Percentiles rank a stretch among this genome's conserved stretches.
Evolutionary conservation across 2,113 vertebrate species (phyloP).

Genomic region (Rousettus leschenaultii): DNA sequence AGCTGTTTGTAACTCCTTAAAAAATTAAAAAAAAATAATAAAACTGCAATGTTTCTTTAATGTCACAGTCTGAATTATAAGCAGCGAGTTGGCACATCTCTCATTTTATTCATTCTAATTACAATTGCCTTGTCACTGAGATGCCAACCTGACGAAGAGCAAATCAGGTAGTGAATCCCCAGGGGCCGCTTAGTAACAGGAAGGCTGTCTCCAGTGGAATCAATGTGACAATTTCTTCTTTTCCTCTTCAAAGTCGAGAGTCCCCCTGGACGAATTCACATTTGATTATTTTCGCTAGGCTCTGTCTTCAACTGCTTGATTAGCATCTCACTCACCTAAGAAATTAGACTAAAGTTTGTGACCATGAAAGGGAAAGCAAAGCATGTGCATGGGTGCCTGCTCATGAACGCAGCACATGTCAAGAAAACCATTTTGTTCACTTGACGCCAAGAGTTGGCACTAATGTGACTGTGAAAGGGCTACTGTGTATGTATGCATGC

Average conservation of each 20-base stretch:
- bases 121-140: slow-evolving; percentile 85
- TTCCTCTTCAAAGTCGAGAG: slow-evolving; percentile 80
- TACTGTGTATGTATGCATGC: background rate
- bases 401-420: background rate
- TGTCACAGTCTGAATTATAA: slow-evolving; percentile 78
- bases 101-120: slow-evolving; percentile 86
- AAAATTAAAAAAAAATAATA: slow-evolving; percentile 69
- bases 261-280: slow-evolving; percentile 84
- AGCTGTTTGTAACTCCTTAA: slow-evolving; percentile 71
- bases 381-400: background rate
- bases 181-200: slow-evolving; percentile 78
- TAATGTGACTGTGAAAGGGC: background rate
- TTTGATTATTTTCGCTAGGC: slow-evolving; percentile 84
- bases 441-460: background rate
- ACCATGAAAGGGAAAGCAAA: slow-evolving; percentile 13
- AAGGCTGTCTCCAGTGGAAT: slow-evolving; percentile 83
- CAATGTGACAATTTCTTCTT: slow-evolving; percentile 85
- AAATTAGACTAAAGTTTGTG: slow-evolving; percentile 82
- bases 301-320: slow-evolving; percentile 84
- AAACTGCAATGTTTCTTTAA: slow-evolving; percentile 74
- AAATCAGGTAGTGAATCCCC: slow-evolving; percentile 83
- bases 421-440: background rate
- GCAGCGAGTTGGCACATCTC: slow-evolving; percentile 76
- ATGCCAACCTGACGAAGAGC: slow-evolving; percentile 80
- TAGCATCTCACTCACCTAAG: slow-evolving; percentile 84